Evolutionary conservation across 2,113 vertebrate genomes (phyloP), one percentile per base, ranked within the genome.

Genomic region (Xiphias gladius): DNA sequence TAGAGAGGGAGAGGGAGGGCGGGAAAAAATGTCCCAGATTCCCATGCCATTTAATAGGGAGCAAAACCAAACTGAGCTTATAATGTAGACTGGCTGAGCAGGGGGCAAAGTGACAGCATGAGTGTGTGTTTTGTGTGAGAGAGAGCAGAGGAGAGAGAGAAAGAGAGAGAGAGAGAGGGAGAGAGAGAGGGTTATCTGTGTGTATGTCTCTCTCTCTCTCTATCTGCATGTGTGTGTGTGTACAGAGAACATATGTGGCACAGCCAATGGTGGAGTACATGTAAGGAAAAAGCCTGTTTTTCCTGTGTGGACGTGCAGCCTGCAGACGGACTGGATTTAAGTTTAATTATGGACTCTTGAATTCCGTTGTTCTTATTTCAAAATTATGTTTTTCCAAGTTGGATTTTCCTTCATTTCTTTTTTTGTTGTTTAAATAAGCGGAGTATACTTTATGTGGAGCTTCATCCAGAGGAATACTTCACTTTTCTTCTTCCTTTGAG

Each of bases 21-120:
- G 89, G 52, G 64, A 66, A 78, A 81, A 88, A 83, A 82, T 55
- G 72, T 89, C 86, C 74, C 87, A 54, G 86, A 90, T 94, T 89
- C 84, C 93, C 80, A 93, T 83, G 93, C 82, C 86, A 92, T 95
- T 83, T 91, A 86, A 85, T 62, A 89, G 89, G 89, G 86, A 93
- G 90, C 61, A 84, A 87, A 93, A 92, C 79, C 91, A 89, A 91
- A 91, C 80, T 90, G 66, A 74, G 64, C 88, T 73, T 66, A 79
- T 92, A 82, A 91, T 89, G 91, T 91, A 72, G 32, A 84, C 81
- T 86, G 79, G 19, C 85, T 91, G 91, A 91, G 89, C 86, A 79
- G 87, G 76, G 67, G 90, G 85, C 85, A 88, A 77, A 48, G 88
- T 79, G 88, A 82, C 76, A 91, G 93, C 85, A 78, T 83, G 77